Percentiles rank a stretch among this genome's conserved stretches.
These are phyloP conservation scores for Macrosoma leucophasiata DNA, from an alignment of 2,888 invertebrate genomes.

Conservation along the genomic window DNA sequence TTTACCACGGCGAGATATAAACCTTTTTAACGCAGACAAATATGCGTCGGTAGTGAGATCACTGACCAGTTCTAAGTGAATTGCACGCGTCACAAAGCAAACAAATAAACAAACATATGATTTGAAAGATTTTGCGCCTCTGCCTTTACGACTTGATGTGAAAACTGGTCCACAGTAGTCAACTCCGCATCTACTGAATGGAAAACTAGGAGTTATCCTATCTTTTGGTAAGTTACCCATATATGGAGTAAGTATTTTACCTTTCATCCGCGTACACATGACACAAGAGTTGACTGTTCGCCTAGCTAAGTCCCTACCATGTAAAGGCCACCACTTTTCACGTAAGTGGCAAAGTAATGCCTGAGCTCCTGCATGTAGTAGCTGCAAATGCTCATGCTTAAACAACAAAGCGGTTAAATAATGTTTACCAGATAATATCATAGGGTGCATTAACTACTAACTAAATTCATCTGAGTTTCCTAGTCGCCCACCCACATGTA, in stretches of 20 bases:
- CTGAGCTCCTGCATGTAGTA: slow-evolving; percentile 16
- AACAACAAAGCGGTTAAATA: slow-evolving; percentile 11
- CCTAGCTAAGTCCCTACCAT: slow-evolving; percentile 13
- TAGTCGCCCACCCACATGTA: slow-evolving; percentile 10
- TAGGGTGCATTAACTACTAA: slow-evolving; percentile 7
- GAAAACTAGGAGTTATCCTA: slow-evolving; percentile 5
- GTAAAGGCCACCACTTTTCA: slow-evolving; percentile 4
- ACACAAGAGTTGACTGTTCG: slow-evolving; percentile 12
- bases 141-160: background rate
- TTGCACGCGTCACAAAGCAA: no score
- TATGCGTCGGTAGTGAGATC: background rate
- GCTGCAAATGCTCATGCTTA: slow-evolving; percentile 13
- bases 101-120: no score
- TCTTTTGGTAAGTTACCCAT: slow-evolving; percentile 13
- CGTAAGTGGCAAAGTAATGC: slow-evolving; percentile 13
- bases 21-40: background rate
- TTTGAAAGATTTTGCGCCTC: no score
- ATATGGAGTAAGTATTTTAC: slow-evolving; percentile 5
- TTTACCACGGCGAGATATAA: background rate
- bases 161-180: slow-evolving; percentile 3
- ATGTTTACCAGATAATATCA: slow-evolving; percentile 7
- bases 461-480: slow-evolving; percentile 3
- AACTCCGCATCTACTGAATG: slow-evolving; percentile 4
- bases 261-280: slow-evolving; percentile 3
- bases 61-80: background rate